phyloP scores from a whole-genome alignment of 2,797 vertebrate genomes.

The Onychomys leucogaster region DNA sequence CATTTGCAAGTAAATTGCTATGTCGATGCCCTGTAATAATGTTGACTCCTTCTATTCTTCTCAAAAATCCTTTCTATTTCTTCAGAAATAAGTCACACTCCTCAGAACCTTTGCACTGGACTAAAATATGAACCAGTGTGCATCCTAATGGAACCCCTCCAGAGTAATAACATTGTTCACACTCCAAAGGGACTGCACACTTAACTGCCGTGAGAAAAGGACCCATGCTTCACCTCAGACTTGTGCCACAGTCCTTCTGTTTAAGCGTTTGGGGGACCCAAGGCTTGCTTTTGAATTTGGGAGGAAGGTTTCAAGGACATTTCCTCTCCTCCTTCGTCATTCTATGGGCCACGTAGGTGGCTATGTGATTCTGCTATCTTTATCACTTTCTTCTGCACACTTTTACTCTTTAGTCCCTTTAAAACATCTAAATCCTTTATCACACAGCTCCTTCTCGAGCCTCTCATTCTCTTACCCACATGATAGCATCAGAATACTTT shows the following conservation, averaged over 20 bases:
- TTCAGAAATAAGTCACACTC: conserved; percentile 66
- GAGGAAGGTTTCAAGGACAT: conserved; percentile 62
- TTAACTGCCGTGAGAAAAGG: conserved; percentile 62
- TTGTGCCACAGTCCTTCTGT: not conserved
- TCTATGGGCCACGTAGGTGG: not conserved
- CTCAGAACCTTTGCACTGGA: conserved; percentile 62
- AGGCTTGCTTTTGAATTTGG: conserved; percentile 54
- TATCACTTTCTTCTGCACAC: not conserved
- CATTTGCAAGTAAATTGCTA: conserved; percentile 77
- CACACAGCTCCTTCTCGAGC: not conserved
- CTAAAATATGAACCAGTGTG: conserved; percentile 61
- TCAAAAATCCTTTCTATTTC: conserved; percentile 66
- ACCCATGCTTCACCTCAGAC: not conserved
- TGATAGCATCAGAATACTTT: conserved; percentile 43
- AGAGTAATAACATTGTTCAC: conserved; percentile 58
- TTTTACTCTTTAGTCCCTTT: conserved; percentile 37
- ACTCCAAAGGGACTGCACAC: not conserved
- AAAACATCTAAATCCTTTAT: conserved; percentile 57
- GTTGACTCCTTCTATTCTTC: conserved; percentile 75
- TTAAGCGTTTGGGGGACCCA: conserved; percentile 27
- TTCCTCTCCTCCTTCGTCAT: not conserved
- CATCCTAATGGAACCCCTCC: conserved; percentile 60
- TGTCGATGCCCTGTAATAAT: conserved; percentile 73
- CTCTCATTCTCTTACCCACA: not conserved
- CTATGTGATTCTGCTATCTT: not conserved